phyloP scores from a whole-genome alignment of 92 coral and sea anemone genomes.

The Meandrina meandrites region DNA sequence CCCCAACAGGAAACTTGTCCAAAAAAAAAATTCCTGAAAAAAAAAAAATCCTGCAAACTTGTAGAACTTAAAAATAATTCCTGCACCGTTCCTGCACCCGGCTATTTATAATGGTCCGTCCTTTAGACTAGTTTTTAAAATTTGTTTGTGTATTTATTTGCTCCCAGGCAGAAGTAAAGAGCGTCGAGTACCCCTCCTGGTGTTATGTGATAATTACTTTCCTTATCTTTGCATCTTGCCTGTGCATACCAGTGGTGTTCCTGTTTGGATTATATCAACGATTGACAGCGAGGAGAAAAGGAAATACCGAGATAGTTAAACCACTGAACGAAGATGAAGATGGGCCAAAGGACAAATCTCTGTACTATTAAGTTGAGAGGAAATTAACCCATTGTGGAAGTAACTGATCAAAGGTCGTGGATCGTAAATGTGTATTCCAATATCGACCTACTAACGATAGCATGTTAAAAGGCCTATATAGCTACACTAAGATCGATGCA shows the following conservation, averaged over 20 bases:
- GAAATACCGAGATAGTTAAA: not conserved
- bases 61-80: too few relatives aligned
- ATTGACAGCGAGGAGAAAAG: not conserved
- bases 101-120: too few relatives aligned
- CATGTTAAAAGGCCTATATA: too few relatives aligned
- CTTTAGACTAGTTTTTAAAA: too few relatives aligned
- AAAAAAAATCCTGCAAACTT: too few relatives aligned
- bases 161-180: constrained; percentile 47
- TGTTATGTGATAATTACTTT: constrained; percentile 69
- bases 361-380: not conserved
- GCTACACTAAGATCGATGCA: too few relatives aligned
- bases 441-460: too few relatives aligned
- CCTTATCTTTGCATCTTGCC: constrained; percentile 66
- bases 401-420: not conserved
- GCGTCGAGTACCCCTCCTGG: constrained; percentile 71
- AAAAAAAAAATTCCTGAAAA: too few relatives aligned
- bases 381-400: not conserved
- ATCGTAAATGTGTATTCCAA: not conserved
- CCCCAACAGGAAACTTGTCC: too few relatives aligned
- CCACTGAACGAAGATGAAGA: not conserved
- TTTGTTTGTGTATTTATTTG: not conserved
- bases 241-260: constrained; percentile 64
- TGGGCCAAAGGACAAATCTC: not conserved
- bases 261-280: not conserved
- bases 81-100: too few relatives aligned